A percentile compares a stretch with the other conserved stretches of the same genome.
phyloP scores from a whole-genome alignment of 2,113 vertebrate species.

The Eolophus roseicapilla region DNA sequence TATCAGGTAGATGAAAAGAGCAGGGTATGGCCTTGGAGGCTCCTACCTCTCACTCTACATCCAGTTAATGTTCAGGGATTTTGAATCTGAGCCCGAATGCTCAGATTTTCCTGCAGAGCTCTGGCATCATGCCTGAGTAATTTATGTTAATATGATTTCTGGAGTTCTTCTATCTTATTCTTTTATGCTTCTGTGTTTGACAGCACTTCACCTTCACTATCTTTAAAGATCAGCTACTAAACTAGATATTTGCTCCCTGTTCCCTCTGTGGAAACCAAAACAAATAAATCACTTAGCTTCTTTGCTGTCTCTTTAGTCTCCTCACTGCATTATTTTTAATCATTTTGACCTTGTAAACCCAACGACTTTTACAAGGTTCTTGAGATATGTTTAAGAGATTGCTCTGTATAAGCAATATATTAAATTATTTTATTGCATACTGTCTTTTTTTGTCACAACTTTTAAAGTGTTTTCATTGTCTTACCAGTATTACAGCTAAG shows the following conservation, averaged over 20 bases:
- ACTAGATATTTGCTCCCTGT: not conserved
- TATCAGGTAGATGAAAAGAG: not conserved
- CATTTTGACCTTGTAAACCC: constrained; percentile 22
- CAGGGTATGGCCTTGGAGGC: not conserved
- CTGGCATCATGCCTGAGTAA: not conserved
- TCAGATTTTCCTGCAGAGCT: not conserved
- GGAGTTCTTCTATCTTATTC: not conserved
- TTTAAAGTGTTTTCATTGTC: not conserved
- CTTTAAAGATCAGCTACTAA: constrained; percentile 26
- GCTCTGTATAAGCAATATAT: not conserved
- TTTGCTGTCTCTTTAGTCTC: constrained; percentile 2
- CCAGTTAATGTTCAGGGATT: not conserved
- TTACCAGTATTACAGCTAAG: not conserved
- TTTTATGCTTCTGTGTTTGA: constrained; percentile 38
- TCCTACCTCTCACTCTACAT: not conserved
- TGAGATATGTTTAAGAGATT: not conserved
- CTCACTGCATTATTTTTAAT: constrained; percentile 16
- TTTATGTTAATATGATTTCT: not conserved
- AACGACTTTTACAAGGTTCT: not conserved
- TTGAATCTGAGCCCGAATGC: not conserved
- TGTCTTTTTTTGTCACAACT: not conserved
- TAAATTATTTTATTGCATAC: not conserved
- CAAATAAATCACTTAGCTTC: constrained; percentile 40
- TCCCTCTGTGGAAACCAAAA: constrained; percentile 1
- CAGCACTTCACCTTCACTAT: constrained; percentile 22